These are phyloP conservation scores for Criorhina ranunculi DNA, from an alignment of 2,888 invertebrate genomes.

Conservation along the genomic window DNA sequence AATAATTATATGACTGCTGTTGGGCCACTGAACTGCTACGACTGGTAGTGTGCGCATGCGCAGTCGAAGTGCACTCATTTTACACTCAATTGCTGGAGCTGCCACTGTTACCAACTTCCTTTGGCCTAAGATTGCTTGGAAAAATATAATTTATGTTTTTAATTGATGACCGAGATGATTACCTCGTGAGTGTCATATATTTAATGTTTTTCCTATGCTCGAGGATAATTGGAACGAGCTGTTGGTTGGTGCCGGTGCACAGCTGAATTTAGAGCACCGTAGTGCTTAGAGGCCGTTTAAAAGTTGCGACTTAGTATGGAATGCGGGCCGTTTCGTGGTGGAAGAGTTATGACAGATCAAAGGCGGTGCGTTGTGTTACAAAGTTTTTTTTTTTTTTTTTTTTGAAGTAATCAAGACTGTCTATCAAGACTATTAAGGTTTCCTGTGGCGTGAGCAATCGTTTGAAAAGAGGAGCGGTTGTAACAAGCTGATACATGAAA, in stretches of 20 bases:
- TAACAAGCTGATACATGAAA: no score
- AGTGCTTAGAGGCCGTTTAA: slow-evolving; percentile 43
- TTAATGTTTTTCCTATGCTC: slow-evolving; percentile 43
- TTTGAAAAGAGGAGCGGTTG: no score
- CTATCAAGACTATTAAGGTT: no score
- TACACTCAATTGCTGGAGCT: slow-evolving; percentile 61
- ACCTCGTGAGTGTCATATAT: slow-evolving; percentile 72
- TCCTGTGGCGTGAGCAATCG: no score
- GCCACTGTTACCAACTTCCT: slow-evolving; percentile 33
- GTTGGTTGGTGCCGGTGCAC: slow-evolving; percentile 2
- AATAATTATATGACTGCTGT: slow-evolving; percentile 76
- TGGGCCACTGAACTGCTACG: slow-evolving; percentile 62
- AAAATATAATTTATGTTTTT: slow-evolving; percentile 71
- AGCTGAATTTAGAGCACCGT: slow-evolving; percentile 43
- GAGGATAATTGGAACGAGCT: slow-evolving; percentile 63
- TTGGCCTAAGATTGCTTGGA: slow-evolving; percentile 40
- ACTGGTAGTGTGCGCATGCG: slow-evolving; percentile 54
- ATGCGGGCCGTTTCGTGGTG: slow-evolving; percentile 36
- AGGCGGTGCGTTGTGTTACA: slow-evolving; percentile 44
- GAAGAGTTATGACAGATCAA: slow-evolving; percentile 52
- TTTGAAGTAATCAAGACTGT: no score
- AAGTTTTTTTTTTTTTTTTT: neutral
- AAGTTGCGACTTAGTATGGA: slow-evolving; percentile 34
- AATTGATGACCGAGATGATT: slow-evolving; percentile 73
- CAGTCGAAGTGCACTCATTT: slow-evolving; percentile 70